Evolutionary conservation across 2,797 vertebrate species (phyloP), one percentile per base, ranked within the genome.

Genomic region (Girardinus metallicus): DNA sequence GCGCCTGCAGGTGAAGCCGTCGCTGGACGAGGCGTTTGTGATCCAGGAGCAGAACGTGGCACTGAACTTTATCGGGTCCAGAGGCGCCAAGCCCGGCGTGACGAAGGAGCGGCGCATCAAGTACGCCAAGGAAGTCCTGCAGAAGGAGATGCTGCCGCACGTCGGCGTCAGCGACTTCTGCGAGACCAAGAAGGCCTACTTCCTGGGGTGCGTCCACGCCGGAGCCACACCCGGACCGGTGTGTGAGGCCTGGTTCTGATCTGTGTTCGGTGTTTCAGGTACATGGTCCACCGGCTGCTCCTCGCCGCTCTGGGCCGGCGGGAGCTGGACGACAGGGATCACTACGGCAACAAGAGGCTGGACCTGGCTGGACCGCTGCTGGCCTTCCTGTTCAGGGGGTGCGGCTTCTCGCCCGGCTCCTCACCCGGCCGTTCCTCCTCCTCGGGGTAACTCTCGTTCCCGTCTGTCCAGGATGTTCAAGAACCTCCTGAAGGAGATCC

Each of bases 81-180:
- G 98, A 94, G 98, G 98, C 49, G 98, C 98, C 4, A 99, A 99
- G 82, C 98, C 98, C 0, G 98, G 98, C 13, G 98, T 99, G 79
- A 99, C 98, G 0, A 99, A 99, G 90, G 98, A 99, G 80, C 96
- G 98, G 78, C 96, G 98, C 88, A 99, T 99, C 86, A 99, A 99
- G 81, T 99, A 99, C 0, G 98, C 98, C 46, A 99, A 99, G 89
- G 98, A 99, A 91, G 98, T 99, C 44, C 93, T 99, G 85, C 98
- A 99, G 92, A 99, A 99, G 79, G 98, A 99, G 87, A 99, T 99
- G 96, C 96, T 99, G 62, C 98, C 98, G 0, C 98, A 99, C 1
- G 98, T 99, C 43, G 98, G 98, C n/a, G 98, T 99, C 91, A 99
- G 98, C 77, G 98, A 99, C 94, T 99, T 99, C 93, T 99, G 98